These are phyloP conservation scores for Amazona vittata DNA, from an alignment of 2,113 vertebrate species.

Conservation along the genomic window DNA sequence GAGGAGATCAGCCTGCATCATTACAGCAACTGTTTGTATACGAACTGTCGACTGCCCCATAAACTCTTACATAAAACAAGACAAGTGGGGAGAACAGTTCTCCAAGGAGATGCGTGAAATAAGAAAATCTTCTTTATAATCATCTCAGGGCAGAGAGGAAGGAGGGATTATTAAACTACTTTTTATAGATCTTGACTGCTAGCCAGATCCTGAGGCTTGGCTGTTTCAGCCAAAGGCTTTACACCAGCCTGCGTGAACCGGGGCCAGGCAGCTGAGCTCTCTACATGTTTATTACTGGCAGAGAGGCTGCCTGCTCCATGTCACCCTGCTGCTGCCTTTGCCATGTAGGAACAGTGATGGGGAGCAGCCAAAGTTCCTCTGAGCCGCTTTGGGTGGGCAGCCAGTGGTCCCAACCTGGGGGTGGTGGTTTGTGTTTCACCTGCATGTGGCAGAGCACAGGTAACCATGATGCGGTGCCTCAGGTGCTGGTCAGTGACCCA, in stretches of 20 bases:
- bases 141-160: neutral
- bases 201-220: neutral
- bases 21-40: neutral
- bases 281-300: neutral
- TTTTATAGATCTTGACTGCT: conserved; percentile 43
- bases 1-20: neutral
- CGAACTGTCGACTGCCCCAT: neutral
- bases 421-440: neutral
- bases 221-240: neutral
- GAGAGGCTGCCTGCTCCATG: neutral
- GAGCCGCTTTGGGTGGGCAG: neutral
- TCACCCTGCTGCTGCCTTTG: neutral
- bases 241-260: neutral
- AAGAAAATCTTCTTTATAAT: neutral
- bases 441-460: neutral
- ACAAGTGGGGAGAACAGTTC: neutral
- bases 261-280: neutral
- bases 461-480: accelerated
- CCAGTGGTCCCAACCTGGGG: neutral
- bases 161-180: conserved; percentile 15
- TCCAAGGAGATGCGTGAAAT: neutral
- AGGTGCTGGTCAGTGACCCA: neutral
- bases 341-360: neutral
- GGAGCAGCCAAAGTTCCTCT: neutral
- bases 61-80: neutral